phyloP scores from a whole-genome alignment of 2,888 invertebrate species.

The Mesorhabditis belari region DNA sequence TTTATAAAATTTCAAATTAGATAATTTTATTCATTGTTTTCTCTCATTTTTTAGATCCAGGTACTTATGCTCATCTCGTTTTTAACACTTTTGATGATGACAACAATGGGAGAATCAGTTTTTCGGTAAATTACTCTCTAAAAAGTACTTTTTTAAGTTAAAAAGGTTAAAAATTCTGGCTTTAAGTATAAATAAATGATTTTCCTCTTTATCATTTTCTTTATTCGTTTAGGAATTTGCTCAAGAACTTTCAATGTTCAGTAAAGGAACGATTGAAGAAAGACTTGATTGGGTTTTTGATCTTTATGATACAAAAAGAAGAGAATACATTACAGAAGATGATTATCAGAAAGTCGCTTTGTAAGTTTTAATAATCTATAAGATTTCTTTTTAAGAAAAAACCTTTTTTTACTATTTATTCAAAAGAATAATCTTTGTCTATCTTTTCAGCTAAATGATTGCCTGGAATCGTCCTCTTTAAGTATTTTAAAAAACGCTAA shows the following conservation, averaged over 20 bases:
- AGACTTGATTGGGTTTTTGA: constrained; percentile 18
- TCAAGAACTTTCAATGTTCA: constrained; percentile 13
- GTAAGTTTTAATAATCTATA: not conserved
- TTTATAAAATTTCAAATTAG: no score
- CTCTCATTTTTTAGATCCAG: constrained; percentile 14
- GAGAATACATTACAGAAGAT: constrained; percentile 16
- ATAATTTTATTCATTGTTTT: no score
- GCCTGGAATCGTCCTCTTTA: no score
- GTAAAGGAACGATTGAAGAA: constrained; percentile 15
- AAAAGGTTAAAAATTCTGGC: no score
- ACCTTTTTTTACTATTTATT: no score
- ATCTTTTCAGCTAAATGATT: no score
- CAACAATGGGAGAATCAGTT: constrained; percentile 16
- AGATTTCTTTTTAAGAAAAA: not conserved
- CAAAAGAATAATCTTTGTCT: no score
- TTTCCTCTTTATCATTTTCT: no score
- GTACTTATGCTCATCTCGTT: constrained; percentile 14
- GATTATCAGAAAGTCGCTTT: constrained; percentile 11
- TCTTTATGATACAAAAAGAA: constrained; percentile 11
- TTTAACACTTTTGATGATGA: constrained; percentile 20
- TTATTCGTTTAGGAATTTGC: constrained; percentile 19
- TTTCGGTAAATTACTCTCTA: constrained; percentile 7
- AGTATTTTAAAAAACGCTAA: no score
- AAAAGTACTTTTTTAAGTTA: no score
- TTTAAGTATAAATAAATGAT: not conserved